Conservation (phyloP, 2,888 invertebrate genomes). For the Scotopteryx bipunctaria region DNA sequence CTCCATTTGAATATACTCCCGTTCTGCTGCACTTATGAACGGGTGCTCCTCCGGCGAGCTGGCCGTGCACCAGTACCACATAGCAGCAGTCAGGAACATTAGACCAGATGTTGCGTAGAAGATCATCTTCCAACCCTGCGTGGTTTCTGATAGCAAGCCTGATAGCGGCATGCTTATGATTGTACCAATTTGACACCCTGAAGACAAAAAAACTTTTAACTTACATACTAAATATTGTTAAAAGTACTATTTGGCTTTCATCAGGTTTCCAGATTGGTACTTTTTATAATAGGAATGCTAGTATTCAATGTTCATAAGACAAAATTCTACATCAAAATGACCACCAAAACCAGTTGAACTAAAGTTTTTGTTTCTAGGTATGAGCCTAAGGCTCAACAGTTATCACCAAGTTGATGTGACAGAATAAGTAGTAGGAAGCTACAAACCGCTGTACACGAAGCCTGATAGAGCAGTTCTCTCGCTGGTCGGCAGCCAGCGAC, state of each 20-base stretch:
- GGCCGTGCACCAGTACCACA: conserved; percentile 82
- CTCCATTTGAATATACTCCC: conserved; percentile 82
- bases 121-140: conserved; percentile 86
- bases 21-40: conserved; percentile 81
- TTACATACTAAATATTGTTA: too few species aligned
- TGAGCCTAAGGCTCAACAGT: too few species aligned
- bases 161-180: conserved; percentile 87
- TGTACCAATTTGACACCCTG: conserved; percentile 87
- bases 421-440: too few species aligned
- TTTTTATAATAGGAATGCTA: too few species aligned
- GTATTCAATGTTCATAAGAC: too few species aligned
- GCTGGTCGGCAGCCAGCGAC: conserved; percentile 85
- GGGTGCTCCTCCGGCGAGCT: conserved; percentile 83
- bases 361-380: too few species aligned
- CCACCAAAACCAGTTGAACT: too few species aligned
- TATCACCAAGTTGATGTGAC: too few species aligned
- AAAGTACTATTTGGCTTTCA: too few species aligned
- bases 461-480: conserved; percentile 81
- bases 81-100: conserved; percentile 77
- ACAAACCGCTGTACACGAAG: conserved; percentile 79
- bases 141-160: conserved; percentile 83
- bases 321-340: too few species aligned
- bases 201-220: too few species aligned
- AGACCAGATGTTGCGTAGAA: conserved; percentile 85
- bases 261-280: too few species aligned